Base-by-base conservation (phyloP, 2,888 invertebrate genomes). In the Xestia ashworthii region DNA sequence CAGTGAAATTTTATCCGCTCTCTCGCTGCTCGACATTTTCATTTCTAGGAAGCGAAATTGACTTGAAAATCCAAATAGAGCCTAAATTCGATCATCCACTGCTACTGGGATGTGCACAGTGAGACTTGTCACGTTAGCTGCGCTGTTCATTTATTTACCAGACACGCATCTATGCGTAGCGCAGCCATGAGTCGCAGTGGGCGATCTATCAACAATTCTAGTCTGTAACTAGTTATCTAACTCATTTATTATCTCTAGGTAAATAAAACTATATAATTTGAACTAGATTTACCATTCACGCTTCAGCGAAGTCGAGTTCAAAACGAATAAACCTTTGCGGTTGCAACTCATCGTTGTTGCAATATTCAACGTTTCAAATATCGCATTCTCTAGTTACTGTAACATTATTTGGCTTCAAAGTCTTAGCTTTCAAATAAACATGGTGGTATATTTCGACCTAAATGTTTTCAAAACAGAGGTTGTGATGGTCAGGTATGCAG, bases 231-330 rank as follows among this genome's bases (percentile, higher is more conserved):
- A 65, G 75, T 76, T 72, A 38, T 65, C 38, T 22, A 55, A 76
- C 46, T 76, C 46, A 48, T 76, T 65, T 48, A 55, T 65, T 48
- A 48, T 25, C 11, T 25, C 8, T 16, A 22, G 5, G 25, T 58
- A 38, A 53, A 58, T 41, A 77, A 50, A 77, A 76, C 41, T 77
- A 58, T 48, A 76, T 41, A 22, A 77, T 66, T 55, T 48, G n/a
- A 38, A 46, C 77, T 76, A 50, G 19, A 41, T 41, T 77, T 44
- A 44, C 44, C 19, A 44, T 53, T 77, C 25, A 50, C 58, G 22
- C 38, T 38, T 25, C 25, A 14, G 38, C 22, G n/a, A 32, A 76
- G 38, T 55, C 48, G 22, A 25, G 48, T 77, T 76, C 38, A 25
- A 46, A 65, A 58, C 46, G 16, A 66, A 58, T n/a, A 44, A 6